Base-by-base conservation (phyloP, 2,888 invertebrate genomes). In the Hyppa rectilinea region DNA sequence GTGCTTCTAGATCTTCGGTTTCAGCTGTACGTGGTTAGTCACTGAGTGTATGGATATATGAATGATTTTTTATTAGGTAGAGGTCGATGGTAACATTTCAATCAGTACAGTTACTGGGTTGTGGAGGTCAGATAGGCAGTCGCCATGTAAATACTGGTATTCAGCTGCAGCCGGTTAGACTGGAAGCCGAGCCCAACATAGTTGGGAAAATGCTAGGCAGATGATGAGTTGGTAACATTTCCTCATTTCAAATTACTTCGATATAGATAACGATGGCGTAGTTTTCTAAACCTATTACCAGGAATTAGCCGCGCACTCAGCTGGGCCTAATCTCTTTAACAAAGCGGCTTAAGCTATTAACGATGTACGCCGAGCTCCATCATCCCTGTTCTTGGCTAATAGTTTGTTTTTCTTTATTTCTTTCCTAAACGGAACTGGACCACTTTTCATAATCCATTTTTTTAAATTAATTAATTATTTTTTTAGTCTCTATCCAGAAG, bases 301-400 rank as follows among this genome's bases (percentile, higher is more conserved):
- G 36, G 68, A 56, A 68, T 77, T 69, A 64, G 68, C 26, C n/a
- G 63, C 20, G 59, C 60, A 79, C 74, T 79, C 60, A 56, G 34
- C 60, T 9, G 31, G 7, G 62, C 49, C 9, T 77, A 74, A 79
- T 79, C 59, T 26, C 26, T 34, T 63, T 69, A 61, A 66, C 69
- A 74, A 68, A 74, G 63, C 63, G 55, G 55, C 60, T 74, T 63
- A 47, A 64, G 63, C 69, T 56, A 67, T 64, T 79, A 74, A 69
- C 60, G 12, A 45, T n/a, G 59, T 62, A 40, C 17, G 26, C 36
- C 12, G n/a, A 38, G 38, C 59, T 26, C n/a, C 17, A 12, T 36
- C 36, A 43, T 61, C 60, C 56, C 50, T 23, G 49, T 58, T 62
- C 20, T 65, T 34, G 23, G 26, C 31, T 50, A 34, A 12, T 38